Evolutionary conservation across 2,113 vertebrate genomes (phyloP).

Genomic region (Sapajus apella): DNA sequence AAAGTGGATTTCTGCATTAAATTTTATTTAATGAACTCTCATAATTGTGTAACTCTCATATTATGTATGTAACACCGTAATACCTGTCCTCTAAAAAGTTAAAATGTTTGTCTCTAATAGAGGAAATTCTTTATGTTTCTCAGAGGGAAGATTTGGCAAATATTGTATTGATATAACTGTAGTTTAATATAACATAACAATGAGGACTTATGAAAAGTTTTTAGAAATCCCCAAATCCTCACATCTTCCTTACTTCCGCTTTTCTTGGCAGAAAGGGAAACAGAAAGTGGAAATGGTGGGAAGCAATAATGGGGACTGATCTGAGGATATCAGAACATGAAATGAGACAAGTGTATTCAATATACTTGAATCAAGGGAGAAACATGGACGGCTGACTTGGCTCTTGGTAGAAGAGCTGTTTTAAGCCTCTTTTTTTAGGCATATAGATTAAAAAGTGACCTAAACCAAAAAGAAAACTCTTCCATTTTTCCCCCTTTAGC

Average conservation of each 20-base stretch:
- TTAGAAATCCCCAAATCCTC: constrained; percentile 74
- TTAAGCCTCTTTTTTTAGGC: constrained; percentile 13
- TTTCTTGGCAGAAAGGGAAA: constrained; percentile 66
- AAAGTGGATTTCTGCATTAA: constrained; percentile 1
- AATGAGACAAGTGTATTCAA: neutral
- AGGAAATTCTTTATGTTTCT: constrained; percentile 64
- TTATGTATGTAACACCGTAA: neutral
- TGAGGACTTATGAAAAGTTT: constrained; percentile 44
- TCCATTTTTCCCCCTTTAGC: neutral
- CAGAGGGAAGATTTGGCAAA: constrained; percentile 60
- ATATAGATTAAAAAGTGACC: constrained; percentile 16
- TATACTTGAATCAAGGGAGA: constrained; percentile 23
- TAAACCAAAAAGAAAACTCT: neutral
- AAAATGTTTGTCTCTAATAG: neutral
- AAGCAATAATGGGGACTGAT: constrained; percentile 64
- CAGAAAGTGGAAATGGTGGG: constrained; percentile 68
- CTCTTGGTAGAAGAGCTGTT: neutral
- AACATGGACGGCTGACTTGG: neutral
- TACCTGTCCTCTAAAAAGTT: constrained; percentile 19
- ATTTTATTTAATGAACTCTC: neutral
- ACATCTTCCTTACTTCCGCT: constrained; percentile 66
- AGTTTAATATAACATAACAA: constrained; percentile 48
- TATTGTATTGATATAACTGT: constrained; percentile 34
- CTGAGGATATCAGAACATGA: constrained; percentile 18
- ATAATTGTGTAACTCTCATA: neutral